A percentile compares a stretch with the other conserved stretches of the same genome.
Evolutionary conservation across 2,797 vertebrate species (phyloP).

Genomic region (Diplodus puntazzo): DNA sequence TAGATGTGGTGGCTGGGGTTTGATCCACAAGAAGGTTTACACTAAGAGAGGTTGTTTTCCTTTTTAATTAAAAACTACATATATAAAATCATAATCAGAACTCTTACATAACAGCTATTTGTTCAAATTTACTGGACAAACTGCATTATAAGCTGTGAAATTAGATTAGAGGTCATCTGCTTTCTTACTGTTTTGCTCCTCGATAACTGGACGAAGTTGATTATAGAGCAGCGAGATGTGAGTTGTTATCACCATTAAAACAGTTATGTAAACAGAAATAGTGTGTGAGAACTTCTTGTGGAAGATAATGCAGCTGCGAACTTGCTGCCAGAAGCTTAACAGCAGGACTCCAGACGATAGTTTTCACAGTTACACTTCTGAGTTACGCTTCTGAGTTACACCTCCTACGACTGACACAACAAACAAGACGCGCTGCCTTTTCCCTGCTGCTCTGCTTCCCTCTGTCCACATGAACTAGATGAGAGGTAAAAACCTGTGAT

Average conservation of each 20-base stretch:
- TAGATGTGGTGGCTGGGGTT: not conserved
- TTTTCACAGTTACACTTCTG: not conserved
- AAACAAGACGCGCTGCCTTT: not conserved
- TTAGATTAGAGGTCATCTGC: too few species aligned
- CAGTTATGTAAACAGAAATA: not conserved
- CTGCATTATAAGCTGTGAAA: too few species aligned
- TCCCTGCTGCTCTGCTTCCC: not conserved
- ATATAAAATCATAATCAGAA: not conserved
- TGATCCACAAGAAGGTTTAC: not conserved
- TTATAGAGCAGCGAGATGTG: not conserved
- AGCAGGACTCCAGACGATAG: slow-evolving; percentile 18
- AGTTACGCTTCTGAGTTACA: not conserved
- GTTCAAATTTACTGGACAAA: too few species aligned
- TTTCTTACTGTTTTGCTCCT: not conserved
- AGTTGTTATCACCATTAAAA: not conserved
- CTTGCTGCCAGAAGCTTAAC: not conserved
- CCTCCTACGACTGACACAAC: not conserved
- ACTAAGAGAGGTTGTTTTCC: not conserved
- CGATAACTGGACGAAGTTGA: not conserved
- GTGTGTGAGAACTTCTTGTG: not conserved
- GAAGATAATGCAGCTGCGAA: not conserved
- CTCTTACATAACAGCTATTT: too few species aligned
- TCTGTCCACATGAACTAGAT: not conserved
- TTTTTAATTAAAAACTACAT: not conserved
- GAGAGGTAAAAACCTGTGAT: not conserved